Percentiles rank a stretch among this genome's conserved stretches.
Evolutionary conservation across 2,113 vertebrate genomes (phyloP).

Genomic region (Lophura nycthemera): DNA sequence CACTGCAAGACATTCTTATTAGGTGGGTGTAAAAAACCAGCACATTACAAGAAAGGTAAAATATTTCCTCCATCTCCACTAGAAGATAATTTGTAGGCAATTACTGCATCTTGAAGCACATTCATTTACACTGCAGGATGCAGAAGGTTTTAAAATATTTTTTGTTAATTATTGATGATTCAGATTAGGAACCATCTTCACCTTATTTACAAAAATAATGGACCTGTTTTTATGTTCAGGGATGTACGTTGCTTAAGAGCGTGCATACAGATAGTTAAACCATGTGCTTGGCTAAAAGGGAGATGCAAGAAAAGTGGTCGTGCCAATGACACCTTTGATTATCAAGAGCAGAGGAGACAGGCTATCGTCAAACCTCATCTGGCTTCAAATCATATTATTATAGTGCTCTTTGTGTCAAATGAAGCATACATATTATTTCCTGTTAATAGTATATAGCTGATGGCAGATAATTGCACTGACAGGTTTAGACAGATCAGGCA

Average conservation of each 20-base stretch:
- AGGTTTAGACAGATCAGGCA: background rate
- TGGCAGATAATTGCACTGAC: constrained; percentile 8
- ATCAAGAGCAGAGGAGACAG: background rate
- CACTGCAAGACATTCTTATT: background rate
- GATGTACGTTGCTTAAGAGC: background rate
- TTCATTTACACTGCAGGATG: constrained; percentile 73
- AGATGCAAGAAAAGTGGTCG: background rate
- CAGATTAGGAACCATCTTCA: constrained; percentile 59
- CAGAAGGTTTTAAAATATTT: constrained; percentile 44
- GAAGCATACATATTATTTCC: background rate
- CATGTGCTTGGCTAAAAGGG: background rate
- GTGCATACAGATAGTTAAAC: background rate
- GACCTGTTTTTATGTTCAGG: background rate
- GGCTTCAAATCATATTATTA: background rate
- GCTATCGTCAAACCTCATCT: background rate
- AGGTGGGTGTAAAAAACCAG: constrained; percentile 16
- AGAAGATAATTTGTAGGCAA: constrained; percentile 74
- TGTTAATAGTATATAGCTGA: constrained; percentile 11
- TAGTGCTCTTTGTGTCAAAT: background rate
- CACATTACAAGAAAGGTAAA: background rate
- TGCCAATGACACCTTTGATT: constrained; percentile 28
- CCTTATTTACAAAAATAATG: constrained; percentile 58
- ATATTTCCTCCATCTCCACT: constrained; percentile 28
- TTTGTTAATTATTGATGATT: constrained; percentile 78
- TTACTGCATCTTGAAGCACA: constrained; percentile 64